Evolutionary conservation across 2,888 invertebrate species (phyloP).

Genomic region (Litoditis marina): DNA sequence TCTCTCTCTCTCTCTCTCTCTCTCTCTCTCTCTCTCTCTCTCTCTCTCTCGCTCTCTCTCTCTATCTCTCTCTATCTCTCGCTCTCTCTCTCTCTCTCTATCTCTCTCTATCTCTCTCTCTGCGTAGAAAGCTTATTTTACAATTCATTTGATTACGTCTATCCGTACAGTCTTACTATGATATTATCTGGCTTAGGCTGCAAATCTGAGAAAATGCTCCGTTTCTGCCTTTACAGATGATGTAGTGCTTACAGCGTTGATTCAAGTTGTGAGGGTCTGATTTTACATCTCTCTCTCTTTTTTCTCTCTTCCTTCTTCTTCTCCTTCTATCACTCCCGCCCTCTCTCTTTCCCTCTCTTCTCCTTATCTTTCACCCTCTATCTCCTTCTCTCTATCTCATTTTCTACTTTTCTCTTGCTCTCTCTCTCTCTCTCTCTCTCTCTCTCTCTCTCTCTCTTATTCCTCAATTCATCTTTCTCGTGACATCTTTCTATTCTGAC

Average conservation of each 20-base stretch:
- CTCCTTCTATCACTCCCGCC: background rate
- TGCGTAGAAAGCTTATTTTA: too few relatives aligned
- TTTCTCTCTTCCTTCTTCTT: background rate
- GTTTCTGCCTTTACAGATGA: too few relatives aligned
- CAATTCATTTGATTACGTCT: too few relatives aligned
- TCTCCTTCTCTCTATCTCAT: background rate
- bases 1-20: too few relatives aligned
- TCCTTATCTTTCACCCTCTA: background rate
- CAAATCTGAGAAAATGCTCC: too few relatives aligned
- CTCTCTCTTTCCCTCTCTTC: conserved; percentile 1
- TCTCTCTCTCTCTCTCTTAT: background rate
- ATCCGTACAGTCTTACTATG: too few relatives aligned
- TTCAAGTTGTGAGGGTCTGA: conserved; percentile 1
- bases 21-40: background rate
- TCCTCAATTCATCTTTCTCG: background rate
- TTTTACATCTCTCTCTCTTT: background rate
- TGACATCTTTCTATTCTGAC: too few relatives aligned
- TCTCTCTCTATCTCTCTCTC: too few relatives aligned
- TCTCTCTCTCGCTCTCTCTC: background rate
- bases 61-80: too few relatives aligned
- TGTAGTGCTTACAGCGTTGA: too few relatives aligned
- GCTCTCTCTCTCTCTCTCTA: too few relatives aligned
- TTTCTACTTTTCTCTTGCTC: background rate
- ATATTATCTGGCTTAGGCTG: too few relatives aligned
- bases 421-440: background rate